Conservation (phyloP, 2,888 invertebrate species). For the Ptychoptera albimana region DNA sequence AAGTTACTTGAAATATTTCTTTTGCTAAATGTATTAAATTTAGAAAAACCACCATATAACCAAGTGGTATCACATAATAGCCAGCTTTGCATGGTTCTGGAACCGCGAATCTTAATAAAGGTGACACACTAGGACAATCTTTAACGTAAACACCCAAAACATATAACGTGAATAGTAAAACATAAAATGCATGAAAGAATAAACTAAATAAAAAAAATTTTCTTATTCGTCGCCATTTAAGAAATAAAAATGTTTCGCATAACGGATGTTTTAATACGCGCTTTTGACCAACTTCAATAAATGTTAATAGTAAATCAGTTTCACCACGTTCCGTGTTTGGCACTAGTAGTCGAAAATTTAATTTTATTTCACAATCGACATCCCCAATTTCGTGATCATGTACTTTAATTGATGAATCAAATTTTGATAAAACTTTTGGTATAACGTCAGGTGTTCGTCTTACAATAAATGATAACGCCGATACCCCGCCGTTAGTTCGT, state of each 20-base stretch:
- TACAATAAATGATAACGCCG: conserved; percentile 65
- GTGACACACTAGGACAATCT: conserved; percentile 15
- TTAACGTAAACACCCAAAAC: conserved; percentile 39
- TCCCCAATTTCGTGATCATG: conserved; percentile 76
- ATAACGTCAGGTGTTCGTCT: conserved; percentile 72
- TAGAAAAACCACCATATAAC: conserved; percentile 44
- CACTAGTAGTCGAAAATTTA: conserved; percentile 46
- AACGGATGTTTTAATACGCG: conserved; percentile 68
- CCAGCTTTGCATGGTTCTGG: conserved; percentile 19
- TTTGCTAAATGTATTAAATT: conserved; percentile 49
- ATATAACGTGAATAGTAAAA: conserved; percentile 55
- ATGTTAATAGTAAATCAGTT: conserved; percentile 50
- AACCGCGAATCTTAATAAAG: conserved; percentile 1
- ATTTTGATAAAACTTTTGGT: conserved; percentile 49
- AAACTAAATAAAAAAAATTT: conserved; percentile 69
- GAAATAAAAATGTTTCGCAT: conserved; percentile 66
- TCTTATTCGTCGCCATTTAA: conserved; percentile 70
- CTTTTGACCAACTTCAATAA: conserved; percentile 65
- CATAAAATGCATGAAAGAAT: conserved; percentile 60
- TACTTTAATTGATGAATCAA: conserved; percentile 59
- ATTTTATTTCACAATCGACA: conserved; percentile 65
- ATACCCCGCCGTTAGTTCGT: conserved; percentile 63
- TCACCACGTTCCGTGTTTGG: conserved; percentile 47
- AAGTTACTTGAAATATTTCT: conserved; percentile 38
- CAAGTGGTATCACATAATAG: conserved; percentile 25